A percentile compares a stretch with the other conserved stretches of the same genome.
These are phyloP conservation scores for Atlantisia rogersi DNA, from an alignment of 2,113 vertebrate genomes.

Conservation along the genomic window DNA sequence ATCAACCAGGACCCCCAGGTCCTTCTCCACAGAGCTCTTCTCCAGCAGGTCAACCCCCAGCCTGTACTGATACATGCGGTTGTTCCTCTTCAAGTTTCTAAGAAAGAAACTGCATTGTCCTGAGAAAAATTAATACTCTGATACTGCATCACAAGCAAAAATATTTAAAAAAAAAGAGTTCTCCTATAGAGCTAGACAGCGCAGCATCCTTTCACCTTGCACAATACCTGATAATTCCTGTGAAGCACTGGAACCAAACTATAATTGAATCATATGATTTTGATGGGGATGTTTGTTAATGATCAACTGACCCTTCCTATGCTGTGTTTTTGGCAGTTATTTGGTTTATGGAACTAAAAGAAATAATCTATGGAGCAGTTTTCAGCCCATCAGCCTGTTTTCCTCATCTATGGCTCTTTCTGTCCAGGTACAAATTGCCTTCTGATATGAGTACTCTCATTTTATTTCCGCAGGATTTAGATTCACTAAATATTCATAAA, in stretches of 20 bases:
- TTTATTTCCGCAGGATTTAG: neutral
- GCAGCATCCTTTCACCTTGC: neutral
- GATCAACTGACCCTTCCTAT: neutral
- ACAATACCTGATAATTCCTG: neutral
- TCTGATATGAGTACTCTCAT: neutral
- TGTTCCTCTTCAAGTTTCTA: neutral
- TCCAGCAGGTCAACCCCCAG: no score
- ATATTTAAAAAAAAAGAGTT: neutral
- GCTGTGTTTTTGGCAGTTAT: neutral
- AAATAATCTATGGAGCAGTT: neutral
- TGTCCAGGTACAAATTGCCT: neutral
- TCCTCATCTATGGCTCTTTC: neutral
- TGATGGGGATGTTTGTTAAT: neutral
- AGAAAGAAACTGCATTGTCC: neutral
- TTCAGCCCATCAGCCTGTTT: neutral
- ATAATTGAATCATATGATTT: neutral
- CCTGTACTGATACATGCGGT: no score
- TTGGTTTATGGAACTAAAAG: neutral
- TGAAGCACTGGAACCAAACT: neutral
- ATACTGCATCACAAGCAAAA: neutral
- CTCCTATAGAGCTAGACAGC: neutral
- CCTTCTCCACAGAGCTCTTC: no score
- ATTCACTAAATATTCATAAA: neutral
- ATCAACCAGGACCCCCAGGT: no score
- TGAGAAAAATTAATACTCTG: neutral